Conservation (phyloP, 2,113 vertebrate genomes). For the Diadophis punctatus region DNA sequence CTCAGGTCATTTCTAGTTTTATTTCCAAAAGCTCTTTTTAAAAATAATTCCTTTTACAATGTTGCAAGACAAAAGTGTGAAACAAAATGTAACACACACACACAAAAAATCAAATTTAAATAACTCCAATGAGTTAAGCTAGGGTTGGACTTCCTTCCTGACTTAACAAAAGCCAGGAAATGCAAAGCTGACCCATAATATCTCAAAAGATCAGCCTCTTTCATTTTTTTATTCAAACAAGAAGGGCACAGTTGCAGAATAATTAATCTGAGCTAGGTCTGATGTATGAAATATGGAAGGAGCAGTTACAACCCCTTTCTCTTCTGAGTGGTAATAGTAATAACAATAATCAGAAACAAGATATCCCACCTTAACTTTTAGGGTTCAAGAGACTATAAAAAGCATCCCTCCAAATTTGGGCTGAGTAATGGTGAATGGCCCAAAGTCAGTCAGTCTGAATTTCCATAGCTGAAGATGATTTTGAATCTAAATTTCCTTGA, state of each 20-base stretch:
- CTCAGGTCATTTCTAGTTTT: conserved; percentile 46
- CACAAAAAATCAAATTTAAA: neutral
- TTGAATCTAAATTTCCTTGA: neutral
- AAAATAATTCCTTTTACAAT: conserved; percentile 42
- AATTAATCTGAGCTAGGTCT: neutral
- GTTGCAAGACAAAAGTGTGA: conserved; percentile 18
- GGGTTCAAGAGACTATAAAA: neutral
- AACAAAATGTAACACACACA: conserved; percentile 9
- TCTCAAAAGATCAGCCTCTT: conserved; percentile 25
- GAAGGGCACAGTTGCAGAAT: neutral
- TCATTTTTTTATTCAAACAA: neutral
- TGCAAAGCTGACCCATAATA: conserved; percentile 41
- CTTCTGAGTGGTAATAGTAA: neutral
- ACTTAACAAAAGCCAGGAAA: conserved; percentile 60
- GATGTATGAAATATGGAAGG: neutral
- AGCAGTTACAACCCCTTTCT: neutral
- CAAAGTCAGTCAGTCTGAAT: neutral
- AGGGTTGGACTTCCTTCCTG: conserved; percentile 51
- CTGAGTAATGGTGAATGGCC: neutral
- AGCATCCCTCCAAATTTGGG: neutral
- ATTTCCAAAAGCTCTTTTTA: conserved; percentile 31
- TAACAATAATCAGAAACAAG: neutral
- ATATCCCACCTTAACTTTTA: neutral
- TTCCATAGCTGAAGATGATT: neutral
- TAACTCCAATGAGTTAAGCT: conserved; percentile 26